Evolutionary conservation across 2,113 vertebrate species (phyloP).

Genomic region (Gopherus flavomarginatus): DNA sequence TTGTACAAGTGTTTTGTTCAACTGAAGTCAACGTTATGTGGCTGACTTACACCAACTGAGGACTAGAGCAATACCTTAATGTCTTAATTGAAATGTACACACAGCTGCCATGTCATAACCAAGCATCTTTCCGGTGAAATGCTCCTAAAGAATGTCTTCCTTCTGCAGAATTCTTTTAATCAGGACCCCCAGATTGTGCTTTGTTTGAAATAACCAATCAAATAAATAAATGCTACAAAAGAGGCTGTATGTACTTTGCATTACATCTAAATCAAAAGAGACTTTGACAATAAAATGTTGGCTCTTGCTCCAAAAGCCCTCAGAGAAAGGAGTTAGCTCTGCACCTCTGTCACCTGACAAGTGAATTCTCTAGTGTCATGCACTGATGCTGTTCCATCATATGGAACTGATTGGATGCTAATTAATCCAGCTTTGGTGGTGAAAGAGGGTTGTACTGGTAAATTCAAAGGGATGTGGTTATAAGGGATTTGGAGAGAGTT

Average conservation of each 20-base stretch:
- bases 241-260: not conserved
- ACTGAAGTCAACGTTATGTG: not conserved
- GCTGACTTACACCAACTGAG: not conserved
- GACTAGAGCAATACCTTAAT: not conserved
- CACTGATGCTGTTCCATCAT: not conserved
- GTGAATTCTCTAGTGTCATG: not conserved
- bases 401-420: not conserved
- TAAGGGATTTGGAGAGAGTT: not conserved
- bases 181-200: not conserved
- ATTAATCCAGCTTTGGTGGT: not conserved
- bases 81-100: not conserved
- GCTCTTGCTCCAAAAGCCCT: slow-evolving; percentile 8
- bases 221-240: not conserved
- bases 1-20: not conserved
- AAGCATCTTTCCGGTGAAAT: fast-evolving
- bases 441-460: not conserved
- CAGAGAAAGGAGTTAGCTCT: not conserved
- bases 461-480: not conserved
- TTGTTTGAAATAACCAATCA: not conserved
- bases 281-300: slow-evolving; percentile 7
- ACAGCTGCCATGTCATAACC: not conserved
- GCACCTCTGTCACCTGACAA: not conserved
- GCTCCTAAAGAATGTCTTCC: not conserved
- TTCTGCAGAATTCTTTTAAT: slow-evolving; percentile 14
- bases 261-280: not conserved